Evolutionary conservation across 2,797 vertebrate species (phyloP).

Genomic region (Enteromius paludinosus): DNA sequence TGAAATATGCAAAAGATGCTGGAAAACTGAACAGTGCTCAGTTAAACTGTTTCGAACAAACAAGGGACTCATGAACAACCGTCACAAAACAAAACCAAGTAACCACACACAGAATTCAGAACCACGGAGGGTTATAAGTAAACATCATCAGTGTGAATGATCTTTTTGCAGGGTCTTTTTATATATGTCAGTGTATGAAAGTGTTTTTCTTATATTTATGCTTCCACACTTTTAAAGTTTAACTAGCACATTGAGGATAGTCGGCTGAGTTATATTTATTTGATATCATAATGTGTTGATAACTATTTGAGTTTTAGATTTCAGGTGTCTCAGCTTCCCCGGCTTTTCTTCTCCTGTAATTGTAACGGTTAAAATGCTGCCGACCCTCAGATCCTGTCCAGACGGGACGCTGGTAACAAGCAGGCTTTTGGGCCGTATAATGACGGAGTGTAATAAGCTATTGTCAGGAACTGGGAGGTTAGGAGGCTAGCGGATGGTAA

Average conservation of each 20-base stretch:
- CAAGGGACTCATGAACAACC: too few relatives aligned
- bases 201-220: not conserved
- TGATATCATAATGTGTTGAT: not conserved
- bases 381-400: constrained; percentile 21
- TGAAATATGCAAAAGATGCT: too few relatives aligned
- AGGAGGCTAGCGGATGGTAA: not conserved
- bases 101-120: too few relatives aligned
- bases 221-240: not conserved
- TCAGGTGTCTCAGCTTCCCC: not conserved
- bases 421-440: constrained; percentile 8
- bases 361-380: constrained; percentile 19
- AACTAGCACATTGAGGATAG: not conserved
- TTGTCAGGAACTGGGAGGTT: constrained; percentile 38
- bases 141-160: too few relatives aligned
- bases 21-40: too few relatives aligned
- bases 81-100: too few relatives aligned
- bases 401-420: constrained; percentile 4
- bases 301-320: not conserved
- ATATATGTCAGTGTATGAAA: too few relatives aligned
- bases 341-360: constrained; percentile 27
- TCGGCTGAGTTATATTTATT: not conserved
- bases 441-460: constrained; percentile 35
- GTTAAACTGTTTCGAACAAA: too few relatives aligned
- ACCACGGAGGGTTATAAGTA: too few relatives aligned
- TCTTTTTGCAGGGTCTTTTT: too few relatives aligned